Percentiles rank a stretch among this genome's conserved stretches.
phyloP scores from a whole-genome alignment of 2,113 vertebrate species.

The Malaclemys terrapin region DNA sequence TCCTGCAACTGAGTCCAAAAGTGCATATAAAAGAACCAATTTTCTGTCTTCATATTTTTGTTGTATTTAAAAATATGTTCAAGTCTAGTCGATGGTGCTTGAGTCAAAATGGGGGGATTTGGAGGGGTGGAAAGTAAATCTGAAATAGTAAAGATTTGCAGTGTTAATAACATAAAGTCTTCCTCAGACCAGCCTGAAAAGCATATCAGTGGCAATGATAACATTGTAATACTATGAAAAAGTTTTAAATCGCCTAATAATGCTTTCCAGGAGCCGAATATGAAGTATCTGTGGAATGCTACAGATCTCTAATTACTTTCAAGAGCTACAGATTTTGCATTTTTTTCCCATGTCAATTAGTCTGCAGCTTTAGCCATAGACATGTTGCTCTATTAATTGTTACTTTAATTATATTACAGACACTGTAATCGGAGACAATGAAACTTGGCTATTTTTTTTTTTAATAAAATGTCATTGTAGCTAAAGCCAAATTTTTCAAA shows the following conservation, averaged over 20 bases:
- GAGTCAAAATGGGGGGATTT: constrained; percentile 18
- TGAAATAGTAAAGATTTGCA: constrained; percentile 54
- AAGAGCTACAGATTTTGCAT: constrained; percentile 30
- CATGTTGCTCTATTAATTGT: constrained; percentile 50
- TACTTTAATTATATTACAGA: constrained; percentile 53
- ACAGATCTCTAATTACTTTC: not conserved
- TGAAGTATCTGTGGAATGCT: not conserved
- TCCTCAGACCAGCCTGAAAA: constrained; percentile 44
- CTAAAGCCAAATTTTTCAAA: not conserved
- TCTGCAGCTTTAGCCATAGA: constrained; percentile 37
- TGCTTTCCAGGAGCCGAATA: not conserved
- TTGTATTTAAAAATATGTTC: constrained; percentile 59
- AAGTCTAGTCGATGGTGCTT: constrained; percentile 38
- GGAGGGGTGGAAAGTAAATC: constrained; percentile 23
- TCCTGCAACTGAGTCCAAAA: not conserved
- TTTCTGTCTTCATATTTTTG: constrained; percentile 31
- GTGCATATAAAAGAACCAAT: constrained; percentile 34
- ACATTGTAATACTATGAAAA: constrained; percentile 10
- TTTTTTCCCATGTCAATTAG: constrained; percentile 22
- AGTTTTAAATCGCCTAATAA: constrained; percentile 38
- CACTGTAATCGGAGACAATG: constrained; percentile 30
- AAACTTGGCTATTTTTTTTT: constrained; percentile 40
- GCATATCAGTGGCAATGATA: constrained; percentile 39
- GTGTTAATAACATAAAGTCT: constrained; percentile 60
- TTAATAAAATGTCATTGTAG: constrained; percentile 36